These are phyloP conservation scores for Silurus aristotelis DNA, from an alignment of 2,797 vertebrate genomes.

Conservation along the genomic window DNA sequence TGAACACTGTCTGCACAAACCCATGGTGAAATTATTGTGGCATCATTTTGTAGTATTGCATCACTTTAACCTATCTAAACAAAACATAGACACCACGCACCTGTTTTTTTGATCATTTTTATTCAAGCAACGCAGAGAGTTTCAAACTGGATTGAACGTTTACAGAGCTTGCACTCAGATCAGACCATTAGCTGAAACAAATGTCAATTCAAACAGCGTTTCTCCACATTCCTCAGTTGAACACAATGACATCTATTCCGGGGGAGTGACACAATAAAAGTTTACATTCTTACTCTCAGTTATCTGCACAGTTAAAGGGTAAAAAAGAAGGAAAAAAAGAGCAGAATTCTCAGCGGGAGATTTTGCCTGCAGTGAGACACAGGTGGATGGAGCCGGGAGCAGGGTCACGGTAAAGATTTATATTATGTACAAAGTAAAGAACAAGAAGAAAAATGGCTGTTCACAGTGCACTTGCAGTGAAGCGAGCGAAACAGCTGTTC, in stretches of 20 bases:
- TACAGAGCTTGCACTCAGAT: neutral
- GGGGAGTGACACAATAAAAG: slow-evolving; percentile 23
- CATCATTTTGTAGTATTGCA: neutral
- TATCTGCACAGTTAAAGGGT: slow-evolving; percentile 57
- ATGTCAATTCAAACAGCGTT: slow-evolving; percentile 2
- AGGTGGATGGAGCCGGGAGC: slow-evolving; percentile 92
- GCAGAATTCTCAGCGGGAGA: slow-evolving; percentile 72
- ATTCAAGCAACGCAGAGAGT: no score
- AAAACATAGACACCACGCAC: neutral
- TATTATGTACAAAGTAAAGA: slow-evolving; percentile 89
- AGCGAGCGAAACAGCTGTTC: slow-evolving; percentile 97
- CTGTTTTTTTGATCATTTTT: neutral
- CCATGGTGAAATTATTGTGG: neutral
- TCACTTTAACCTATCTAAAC: neutral
- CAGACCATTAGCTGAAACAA: slow-evolving; percentile 5
- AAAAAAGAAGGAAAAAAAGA: slow-evolving; percentile 47
- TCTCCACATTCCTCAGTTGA: neutral
- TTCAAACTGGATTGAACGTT: neutral
- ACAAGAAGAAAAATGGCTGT: slow-evolving; percentile 93
- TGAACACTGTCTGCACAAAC: neutral
- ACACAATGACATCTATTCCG: neutral
- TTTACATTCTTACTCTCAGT: slow-evolving; percentile 42
- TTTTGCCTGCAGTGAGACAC: slow-evolving; percentile 89
- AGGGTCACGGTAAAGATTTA: slow-evolving; percentile 95
- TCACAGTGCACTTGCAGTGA: slow-evolving; percentile 82